Base-by-base conservation (phyloP, 2,797 vertebrate species). In the Phalanger gymnotis region DNA sequence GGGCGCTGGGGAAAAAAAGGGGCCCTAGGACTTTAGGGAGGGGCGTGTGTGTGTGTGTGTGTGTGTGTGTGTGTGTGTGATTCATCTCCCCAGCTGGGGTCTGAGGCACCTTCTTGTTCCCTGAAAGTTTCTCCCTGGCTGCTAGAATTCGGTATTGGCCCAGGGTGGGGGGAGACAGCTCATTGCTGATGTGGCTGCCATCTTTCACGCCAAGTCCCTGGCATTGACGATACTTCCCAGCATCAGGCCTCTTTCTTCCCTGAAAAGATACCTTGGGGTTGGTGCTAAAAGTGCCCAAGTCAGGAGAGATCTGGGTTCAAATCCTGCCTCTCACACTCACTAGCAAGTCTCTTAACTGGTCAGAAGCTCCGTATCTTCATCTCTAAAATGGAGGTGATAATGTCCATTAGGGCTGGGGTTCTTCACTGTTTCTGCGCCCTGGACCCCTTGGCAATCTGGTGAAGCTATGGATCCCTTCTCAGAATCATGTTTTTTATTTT, bases 111-210 rank as follows among this genome's bases (percentile, higher is more conserved):
- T 92, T 95, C 95, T 96, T 55, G 56, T 1, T 34, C 94, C 96
- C 97, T 96, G 94, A 87, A 66, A 94, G 92, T 89, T 57, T 92
- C 97, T 96, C 95, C 93, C 54, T 27, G 96, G 96, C 97, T 97
- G 96, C 96, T 97, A 96, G 96, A 96, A n/a, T 66, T 0, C 0
- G 95, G 87, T 90, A 53, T 34, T 34, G 30, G 28, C 51, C 28
- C 90, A 9, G 31, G 11, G 56, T 52, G 92, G 97, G 97, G 94
- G 28, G 31, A 96, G 91, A 87, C 95, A 93, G 96, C 96, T 97
- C 92, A 6, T 90, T 97, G 97, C 97, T 97, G 98, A 98, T 97
- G 81, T 31, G 81, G 55, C 30, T 97, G 89, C 40, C 90, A 96
- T 97, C 94, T 61, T 94, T 97, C 98, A 97, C 93, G 30, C 91